Evolutionary conservation across 2,888 invertebrate species (phyloP).

Genomic region (Teleogryllus oceanicus): DNA sequence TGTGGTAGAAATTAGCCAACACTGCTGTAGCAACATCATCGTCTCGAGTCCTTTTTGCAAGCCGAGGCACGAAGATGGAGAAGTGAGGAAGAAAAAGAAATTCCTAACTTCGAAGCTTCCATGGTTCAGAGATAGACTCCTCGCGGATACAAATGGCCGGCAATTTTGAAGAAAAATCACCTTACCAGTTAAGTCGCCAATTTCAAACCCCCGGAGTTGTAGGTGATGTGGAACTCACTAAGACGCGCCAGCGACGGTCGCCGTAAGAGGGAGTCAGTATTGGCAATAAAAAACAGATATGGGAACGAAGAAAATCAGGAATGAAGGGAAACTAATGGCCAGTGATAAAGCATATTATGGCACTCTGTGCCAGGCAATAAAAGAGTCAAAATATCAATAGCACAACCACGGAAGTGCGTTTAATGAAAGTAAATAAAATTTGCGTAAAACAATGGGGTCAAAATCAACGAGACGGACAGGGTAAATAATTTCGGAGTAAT

Average conservation of each 20-base stretch:
- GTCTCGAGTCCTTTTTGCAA: not conserved
- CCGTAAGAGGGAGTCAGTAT: not conserved
- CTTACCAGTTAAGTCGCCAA: not conserved
- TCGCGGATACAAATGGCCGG: not conserved
- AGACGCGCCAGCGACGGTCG: not conserved
- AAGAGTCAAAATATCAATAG: no score
- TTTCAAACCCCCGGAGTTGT: not conserved
- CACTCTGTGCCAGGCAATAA: no score
- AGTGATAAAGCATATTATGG: no score
- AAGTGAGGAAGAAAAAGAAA: not conserved
- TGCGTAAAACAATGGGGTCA: no score
- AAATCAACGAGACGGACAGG: no score
- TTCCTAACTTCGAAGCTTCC: not conserved
- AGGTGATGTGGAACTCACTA: not conserved
- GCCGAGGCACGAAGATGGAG: not conserved
- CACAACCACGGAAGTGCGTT: no score
- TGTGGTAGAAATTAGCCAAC: not conserved
- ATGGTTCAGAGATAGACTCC: conserved; percentile 2
- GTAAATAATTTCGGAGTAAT: no score
- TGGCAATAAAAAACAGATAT: not conserved
- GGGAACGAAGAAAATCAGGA: no score
- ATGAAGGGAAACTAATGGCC: no score
- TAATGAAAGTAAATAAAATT: no score
- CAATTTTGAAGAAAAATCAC: conserved; percentile 18
- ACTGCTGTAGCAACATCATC: not conserved